phyloP scores from a whole-genome alignment of 2,113 vertebrate genomes.

The Poecile atricapillus region DNA sequence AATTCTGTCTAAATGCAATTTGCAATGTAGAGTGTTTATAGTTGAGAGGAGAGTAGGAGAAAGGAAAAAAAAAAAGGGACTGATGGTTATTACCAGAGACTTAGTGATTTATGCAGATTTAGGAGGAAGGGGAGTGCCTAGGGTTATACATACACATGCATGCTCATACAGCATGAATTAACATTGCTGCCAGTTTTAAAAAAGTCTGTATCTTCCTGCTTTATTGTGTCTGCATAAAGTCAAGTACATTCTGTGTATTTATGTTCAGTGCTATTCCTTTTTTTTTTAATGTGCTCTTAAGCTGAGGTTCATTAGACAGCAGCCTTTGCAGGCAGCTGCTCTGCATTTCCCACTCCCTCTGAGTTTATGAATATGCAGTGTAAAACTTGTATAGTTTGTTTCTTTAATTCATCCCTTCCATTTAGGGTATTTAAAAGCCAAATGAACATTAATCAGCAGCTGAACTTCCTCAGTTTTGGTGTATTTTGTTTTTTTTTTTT shows the following conservation, averaged over 20 bases:
- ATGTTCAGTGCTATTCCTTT: not conserved
- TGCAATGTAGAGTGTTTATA: not conserved
- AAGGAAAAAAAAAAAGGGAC: not conserved
- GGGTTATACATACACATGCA: rapidly evolving
- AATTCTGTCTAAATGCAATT: not conserved
- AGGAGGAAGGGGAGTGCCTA: not conserved
- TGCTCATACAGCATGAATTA: rapidly evolving
- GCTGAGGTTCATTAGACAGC: not conserved
- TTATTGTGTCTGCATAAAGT: not conserved
- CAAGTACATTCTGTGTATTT: not conserved
- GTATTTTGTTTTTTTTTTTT: slow-evolving; percentile 35
- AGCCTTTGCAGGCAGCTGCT: not conserved
- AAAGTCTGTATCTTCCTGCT: not conserved
- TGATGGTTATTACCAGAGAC: not conserved
- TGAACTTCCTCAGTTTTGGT: not conserved
- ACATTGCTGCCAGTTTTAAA: not conserved
- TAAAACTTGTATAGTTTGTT: not conserved
- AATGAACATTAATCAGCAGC: not conserved
- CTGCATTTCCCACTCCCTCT: not conserved
- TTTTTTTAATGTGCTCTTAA: not conserved
- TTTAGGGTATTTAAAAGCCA: not conserved
- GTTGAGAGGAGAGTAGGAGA: not conserved
- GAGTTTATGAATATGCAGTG: not conserved
- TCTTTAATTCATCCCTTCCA: not conserved
- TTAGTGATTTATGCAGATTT: not conserved